Conservation (phyloP, 1,140 invertebrate genomes). For the Platyura marginata region DNA sequence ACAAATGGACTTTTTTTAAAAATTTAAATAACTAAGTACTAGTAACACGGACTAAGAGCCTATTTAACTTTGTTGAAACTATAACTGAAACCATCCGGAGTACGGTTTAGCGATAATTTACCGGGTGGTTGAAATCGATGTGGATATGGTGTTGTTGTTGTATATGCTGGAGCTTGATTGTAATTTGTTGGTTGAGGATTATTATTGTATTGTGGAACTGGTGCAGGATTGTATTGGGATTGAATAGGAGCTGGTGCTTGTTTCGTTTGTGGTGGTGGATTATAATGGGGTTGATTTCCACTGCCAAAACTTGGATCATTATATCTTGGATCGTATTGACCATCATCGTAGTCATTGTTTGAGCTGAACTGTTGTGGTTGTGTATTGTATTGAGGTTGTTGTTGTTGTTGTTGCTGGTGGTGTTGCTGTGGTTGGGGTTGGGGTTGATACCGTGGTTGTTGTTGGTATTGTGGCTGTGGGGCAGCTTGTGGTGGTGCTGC, state of each 20-base stretch:
- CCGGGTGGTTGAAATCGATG: constrained; percentile 61
- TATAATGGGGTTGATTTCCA: constrained; percentile 5
- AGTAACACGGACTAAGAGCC: too few relatives aligned
- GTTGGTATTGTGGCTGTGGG: constrained; percentile 28
- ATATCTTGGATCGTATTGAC: constrained; percentile 29
- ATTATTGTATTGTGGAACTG: constrained; percentile 26
- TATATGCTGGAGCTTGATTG: constrained; percentile 23
- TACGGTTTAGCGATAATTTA: constrained; percentile 63
- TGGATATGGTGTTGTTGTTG: constrained; percentile 42
- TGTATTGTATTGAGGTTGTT: constrained; percentile 11
- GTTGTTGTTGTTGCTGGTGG: constrained; percentile 24
- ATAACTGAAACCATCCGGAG: constrained; percentile 67
- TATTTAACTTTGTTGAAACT: constrained; percentile 54
- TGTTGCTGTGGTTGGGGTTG: constrained; percentile 29
- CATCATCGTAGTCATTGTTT: constrained; percentile 29
- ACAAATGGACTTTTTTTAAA: too few relatives aligned
- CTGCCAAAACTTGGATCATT: constrained; percentile 19
- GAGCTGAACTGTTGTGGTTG: constrained; percentile 9
- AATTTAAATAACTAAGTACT: too few relatives aligned
- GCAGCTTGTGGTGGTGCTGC: constrained; percentile 37
- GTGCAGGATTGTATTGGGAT: constrained; percentile 24
- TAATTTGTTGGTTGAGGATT: constrained; percentile 17
- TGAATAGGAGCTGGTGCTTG: constrained; percentile 22
- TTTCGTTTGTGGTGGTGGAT: constrained; percentile 18
- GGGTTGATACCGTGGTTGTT: constrained; percentile 26